Conservation (phyloP, 2,888 invertebrate genomes). For the Ypsolopha sequella region DNA sequence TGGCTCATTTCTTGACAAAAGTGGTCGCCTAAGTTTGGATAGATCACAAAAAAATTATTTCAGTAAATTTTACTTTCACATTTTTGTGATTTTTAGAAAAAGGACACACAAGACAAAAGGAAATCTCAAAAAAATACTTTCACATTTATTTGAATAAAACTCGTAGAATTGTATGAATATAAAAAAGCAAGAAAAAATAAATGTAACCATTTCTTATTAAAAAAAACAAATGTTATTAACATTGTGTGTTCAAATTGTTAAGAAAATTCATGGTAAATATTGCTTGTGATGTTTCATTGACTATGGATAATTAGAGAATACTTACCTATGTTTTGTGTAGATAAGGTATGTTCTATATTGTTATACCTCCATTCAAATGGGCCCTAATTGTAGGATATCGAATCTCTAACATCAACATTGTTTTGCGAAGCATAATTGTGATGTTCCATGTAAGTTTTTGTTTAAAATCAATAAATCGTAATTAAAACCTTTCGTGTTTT, state of each 20-base stretch:
- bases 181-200: too few species aligned
- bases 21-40: too few species aligned
- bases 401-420: slow-evolving; percentile 53
- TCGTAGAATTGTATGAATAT: too few species aligned
- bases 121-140: too few species aligned
- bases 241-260: neutral
- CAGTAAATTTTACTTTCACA: too few species aligned
- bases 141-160: too few species aligned
- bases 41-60: too few species aligned
- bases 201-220: too few species aligned
- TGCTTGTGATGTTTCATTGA: neutral
- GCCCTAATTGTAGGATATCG: slow-evolving; percentile 10
- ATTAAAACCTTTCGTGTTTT: slow-evolving; percentile 21
- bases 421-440: slow-evolving; percentile 71
- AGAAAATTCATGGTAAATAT: neutral
- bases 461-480: slow-evolving; percentile 66
- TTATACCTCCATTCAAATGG: slow-evolving; percentile 11
- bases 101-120: too few species aligned
- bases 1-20: too few species aligned
- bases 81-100: too few species aligned
- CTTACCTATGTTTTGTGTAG: too few species aligned
- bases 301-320: neutral
- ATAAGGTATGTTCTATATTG: slow-evolving; percentile 29
- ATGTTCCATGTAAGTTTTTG: slow-evolving; percentile 68
- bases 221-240: neutral